phyloP scores from a whole-genome alignment of 2,888 invertebrate species.

The Orgyia antiqua region DNA sequence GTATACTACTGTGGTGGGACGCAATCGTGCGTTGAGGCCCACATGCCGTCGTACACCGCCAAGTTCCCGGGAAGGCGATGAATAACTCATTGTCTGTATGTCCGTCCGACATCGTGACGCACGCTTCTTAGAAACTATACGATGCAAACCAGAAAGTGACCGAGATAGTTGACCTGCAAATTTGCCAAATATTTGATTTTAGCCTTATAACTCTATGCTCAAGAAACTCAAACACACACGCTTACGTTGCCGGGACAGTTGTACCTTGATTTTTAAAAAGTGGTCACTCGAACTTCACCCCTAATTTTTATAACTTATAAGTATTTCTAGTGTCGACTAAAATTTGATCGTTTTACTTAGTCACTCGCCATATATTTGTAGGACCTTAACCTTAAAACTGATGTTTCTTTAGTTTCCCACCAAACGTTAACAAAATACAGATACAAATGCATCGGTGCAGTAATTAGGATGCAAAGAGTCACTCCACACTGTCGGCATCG shows the following conservation, averaged over 20 bases:
- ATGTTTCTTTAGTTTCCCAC: conserved; percentile 53
- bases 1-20: conserved; percentile 39
- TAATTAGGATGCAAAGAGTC: conserved; percentile 66
- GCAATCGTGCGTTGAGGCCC: conserved; percentile 70
- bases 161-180: conserved; percentile 65
- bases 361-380: conserved; percentile 19
- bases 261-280: too few species aligned
- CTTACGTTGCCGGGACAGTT: too few species aligned
- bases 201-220: too few species aligned
- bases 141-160: conserved; percentile 59
- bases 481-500: conserved; percentile 55
- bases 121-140: conserved; percentile 62
- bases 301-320: too few species aligned
- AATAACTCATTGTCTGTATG: conserved; percentile 76
- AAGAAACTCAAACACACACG: too few species aligned
- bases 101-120: conserved; percentile 69
- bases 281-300: too few species aligned
- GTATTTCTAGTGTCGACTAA: too few species aligned
- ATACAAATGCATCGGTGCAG: conserved; percentile 54
- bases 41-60: conserved; percentile 66
- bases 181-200: conserved; percentile 24
- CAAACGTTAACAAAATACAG: conserved; percentile 33
- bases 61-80: conserved; percentile 72
- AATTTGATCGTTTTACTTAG: too few species aligned
- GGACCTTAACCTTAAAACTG: conserved; percentile 36